phyloP scores from a whole-genome alignment of 2,797 vertebrate species.

The Threskiornis aethiopicus region DNA sequence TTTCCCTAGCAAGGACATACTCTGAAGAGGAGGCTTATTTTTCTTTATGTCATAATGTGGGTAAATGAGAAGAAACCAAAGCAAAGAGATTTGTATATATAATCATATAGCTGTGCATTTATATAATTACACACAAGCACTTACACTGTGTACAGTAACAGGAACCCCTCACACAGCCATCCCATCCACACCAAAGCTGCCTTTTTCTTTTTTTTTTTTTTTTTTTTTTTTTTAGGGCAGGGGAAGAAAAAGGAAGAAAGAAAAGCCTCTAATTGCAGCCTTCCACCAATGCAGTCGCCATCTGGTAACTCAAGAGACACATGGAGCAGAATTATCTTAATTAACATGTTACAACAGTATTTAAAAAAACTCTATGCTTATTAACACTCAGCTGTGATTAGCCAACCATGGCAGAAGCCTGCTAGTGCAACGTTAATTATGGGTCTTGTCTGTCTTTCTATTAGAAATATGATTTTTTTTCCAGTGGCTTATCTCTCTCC shows the following conservation, averaged over 20 bases:
- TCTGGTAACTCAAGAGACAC: slow-evolving; percentile 75
- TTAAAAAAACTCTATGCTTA: slow-evolving; percentile 66
- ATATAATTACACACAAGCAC: slow-evolving; percentile 71
- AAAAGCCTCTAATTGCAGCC: slow-evolving; percentile 76
- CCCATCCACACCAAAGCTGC: slow-evolving; percentile 45
- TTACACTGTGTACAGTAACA: slow-evolving; percentile 67
- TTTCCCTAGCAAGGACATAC: slow-evolving; percentile 10
- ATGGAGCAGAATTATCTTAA: slow-evolving; percentile 77
- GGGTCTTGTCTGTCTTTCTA: slow-evolving; percentile 50
- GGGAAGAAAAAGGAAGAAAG: slow-evolving; percentile 53
- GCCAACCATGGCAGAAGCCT: slow-evolving; percentile 43
- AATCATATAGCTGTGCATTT: slow-evolving; percentile 70
- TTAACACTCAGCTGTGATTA: slow-evolving; percentile 69
- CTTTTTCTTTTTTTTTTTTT: neutral
- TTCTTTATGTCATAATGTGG: slow-evolving; percentile 30
- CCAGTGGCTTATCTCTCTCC: neutral
- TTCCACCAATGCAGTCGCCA: slow-evolving; percentile 73
- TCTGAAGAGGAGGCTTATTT: slow-evolving; percentile 43
- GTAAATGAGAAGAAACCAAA: slow-evolving; percentile 61
- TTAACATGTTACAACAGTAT: slow-evolving; percentile 76
- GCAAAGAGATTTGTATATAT: slow-evolving; percentile 66
- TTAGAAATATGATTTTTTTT: slow-evolving; percentile 23
- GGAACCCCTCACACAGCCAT: slow-evolving; percentile 65
- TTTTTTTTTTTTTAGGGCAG: neutral
- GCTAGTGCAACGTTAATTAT: slow-evolving; percentile 52